A percentile compares a stretch with the other conserved stretches of the same genome.
Conservation (phyloP, 2,888 invertebrate species). For the Emmelina monodactyla region DNA sequence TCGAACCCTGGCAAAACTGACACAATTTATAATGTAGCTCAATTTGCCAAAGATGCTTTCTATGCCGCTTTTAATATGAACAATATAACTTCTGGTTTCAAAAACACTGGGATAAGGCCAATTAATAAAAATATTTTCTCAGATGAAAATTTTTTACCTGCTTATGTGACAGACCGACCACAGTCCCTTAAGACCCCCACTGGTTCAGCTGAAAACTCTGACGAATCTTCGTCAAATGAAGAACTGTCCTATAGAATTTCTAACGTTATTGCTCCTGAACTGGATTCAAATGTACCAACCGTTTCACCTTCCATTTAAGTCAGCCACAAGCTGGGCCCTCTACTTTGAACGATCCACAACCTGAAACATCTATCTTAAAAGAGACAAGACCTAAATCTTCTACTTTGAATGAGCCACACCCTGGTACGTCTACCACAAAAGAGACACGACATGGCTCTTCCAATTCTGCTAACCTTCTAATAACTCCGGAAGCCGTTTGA, state of each 20-base stretch:
- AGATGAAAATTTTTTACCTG: conserved; percentile 10
- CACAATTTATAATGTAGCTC: conserved; percentile 14
- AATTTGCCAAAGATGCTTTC: conserved; percentile 13
- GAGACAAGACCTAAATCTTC: neutral
- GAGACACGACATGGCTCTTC: neutral
- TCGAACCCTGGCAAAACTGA: conserved; percentile 13
- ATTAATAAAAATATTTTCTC: conserved; percentile 10
- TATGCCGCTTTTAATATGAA: conserved; percentile 11
- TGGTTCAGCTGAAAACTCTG: conserved; percentile 4
- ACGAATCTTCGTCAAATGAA: conserved; percentile 9
- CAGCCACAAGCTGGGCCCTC: conserved; percentile 6
- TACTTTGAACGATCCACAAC: conserved; percentile 6
- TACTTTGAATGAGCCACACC: neutral
- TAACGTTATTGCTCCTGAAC: conserved; percentile 3
- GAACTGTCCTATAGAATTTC: conserved; percentile 3
- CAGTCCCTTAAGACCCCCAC: conserved; percentile 5
- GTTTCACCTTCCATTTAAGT: conserved; percentile 7
- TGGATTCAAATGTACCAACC: conserved; percentile 3
- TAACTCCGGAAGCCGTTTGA: conserved; percentile 11
- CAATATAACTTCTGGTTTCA: conserved; percentile 11
- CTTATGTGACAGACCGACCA: conserved; percentile 8
- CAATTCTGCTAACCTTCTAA: neutral
- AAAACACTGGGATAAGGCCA: conserved; percentile 9
- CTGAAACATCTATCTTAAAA: neutral
- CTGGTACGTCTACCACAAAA: neutral